A percentile compares a stretch with the other conserved stretches of the same genome.
Evolutionary conservation across 2,888 invertebrate species (phyloP).

Genomic region (Agrilus cyanescens): DNA sequence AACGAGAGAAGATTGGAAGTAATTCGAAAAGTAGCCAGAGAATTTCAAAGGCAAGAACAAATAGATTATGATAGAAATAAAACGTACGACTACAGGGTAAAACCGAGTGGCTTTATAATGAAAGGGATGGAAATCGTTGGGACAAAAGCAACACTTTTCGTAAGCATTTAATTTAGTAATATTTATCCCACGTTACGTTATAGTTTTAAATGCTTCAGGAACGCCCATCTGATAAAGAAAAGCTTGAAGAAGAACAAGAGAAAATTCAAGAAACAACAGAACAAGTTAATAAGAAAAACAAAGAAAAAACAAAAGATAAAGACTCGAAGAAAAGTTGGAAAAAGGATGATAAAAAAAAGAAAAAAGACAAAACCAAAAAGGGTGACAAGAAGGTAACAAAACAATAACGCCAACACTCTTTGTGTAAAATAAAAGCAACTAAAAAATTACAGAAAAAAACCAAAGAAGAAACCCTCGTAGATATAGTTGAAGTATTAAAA

Average conservation of each 20-base stretch:
- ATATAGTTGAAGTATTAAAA: conserved; percentile 1
- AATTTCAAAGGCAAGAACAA: conserved; percentile 9
- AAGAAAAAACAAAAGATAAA: conserved; percentile 1
- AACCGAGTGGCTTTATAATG: conserved; percentile 6
- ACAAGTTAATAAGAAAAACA: conserved; percentile 1
- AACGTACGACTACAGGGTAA: conserved; percentile 12
- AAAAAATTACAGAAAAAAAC: conserved; percentile 4
- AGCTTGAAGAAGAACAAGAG: neutral
- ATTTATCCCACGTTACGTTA: neutral
- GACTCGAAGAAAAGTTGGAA: neutral
- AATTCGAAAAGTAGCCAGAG: conserved; percentile 12
- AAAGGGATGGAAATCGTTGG: conserved; percentile 7
- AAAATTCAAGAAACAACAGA: neutral
- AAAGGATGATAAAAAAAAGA: conserved; percentile 2
- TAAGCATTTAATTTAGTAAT: conserved; percentile 1
- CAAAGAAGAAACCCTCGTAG: conserved; percentile 6
- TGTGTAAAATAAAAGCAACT: conserved; percentile 5
- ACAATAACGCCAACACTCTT: conserved; percentile 2
- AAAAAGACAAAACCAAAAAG: conserved; percentile 4
- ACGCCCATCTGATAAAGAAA: neutral
- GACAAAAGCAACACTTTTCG: conserved; percentile 6
- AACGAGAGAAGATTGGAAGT: conserved; percentile 9
- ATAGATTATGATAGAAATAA: conserved; percentile 10
- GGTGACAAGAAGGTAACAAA: conserved; percentile 8
- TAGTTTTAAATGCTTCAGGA: neutral